Evolutionary conservation across 2,797 vertebrate species (phyloP).

Genomic region (Phaenicophaeus curvirostris): DNA sequence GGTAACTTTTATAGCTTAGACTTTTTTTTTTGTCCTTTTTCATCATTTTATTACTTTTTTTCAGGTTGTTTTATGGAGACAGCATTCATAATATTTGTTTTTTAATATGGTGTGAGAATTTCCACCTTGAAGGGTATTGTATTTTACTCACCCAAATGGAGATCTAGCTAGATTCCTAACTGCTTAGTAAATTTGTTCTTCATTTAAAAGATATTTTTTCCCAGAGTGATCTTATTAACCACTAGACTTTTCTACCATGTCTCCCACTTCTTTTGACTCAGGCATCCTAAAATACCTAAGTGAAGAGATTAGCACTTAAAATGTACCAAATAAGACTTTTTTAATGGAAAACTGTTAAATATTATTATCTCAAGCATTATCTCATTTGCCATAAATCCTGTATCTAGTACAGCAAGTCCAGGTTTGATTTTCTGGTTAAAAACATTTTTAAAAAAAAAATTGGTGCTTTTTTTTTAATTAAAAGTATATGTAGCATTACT

Average conservation of each 20-base stretch:
- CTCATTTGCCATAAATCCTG: neutral
- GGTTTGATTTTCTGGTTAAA: neutral
- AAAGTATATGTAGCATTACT: neutral
- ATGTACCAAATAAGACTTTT: neutral
- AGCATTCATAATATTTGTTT: neutral
- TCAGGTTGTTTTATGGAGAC: neutral
- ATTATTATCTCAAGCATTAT: neutral
- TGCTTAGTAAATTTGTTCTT: neutral
- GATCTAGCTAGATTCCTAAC: neutral
- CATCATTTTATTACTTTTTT: neutral
- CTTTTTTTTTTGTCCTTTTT: no score
- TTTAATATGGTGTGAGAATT: neutral
- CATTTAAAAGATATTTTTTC: neutral
- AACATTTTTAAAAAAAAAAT: neutral
- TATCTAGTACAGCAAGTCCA: neutral
- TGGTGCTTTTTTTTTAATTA: fast-evolving
- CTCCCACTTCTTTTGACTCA: fast-evolving
- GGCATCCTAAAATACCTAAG: neutral
- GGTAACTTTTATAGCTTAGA: neutral
- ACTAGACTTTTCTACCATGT: neutral
- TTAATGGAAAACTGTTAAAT: neutral
- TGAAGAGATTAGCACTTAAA: neutral
- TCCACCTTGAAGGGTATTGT: neutral
- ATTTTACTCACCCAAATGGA: neutral
- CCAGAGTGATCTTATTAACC: neutral